Percentiles rank a stretch among this genome's conserved stretches.
These are phyloP conservation scores for Adelosebastes latens DNA, from an alignment of 2,797 vertebrate genomes.

Conservation along the genomic window DNA sequence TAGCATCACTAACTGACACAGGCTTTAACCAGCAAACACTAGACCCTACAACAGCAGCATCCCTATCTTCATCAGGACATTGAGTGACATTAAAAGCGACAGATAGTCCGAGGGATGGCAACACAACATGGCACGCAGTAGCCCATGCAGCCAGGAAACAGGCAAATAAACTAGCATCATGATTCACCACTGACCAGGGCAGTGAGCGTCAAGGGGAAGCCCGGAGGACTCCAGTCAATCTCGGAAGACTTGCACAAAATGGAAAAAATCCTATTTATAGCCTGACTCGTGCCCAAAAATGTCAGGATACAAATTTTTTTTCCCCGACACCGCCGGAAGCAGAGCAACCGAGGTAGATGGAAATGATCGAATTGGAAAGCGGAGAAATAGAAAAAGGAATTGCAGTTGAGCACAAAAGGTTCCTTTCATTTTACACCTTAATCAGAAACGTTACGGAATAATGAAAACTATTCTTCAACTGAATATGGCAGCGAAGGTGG, in stretches of 20 bases:
- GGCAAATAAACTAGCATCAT: conserved; percentile 35
- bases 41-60: conserved; percentile 15
- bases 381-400: conserved; percentile 1
- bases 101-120: conserved; percentile 6
- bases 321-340: conserved; percentile 25
- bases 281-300: conserved; percentile 49
- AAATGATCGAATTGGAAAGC: conserved; percentile 21
- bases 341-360: conserved; percentile 27
- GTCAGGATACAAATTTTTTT: conserved; percentile 55
- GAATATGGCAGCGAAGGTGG: background rate
- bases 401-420: background rate
- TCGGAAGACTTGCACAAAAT: conserved; percentile 59
- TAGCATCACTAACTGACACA: conserved; percentile 23
- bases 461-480: background rate
- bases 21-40: conserved; percentile 21
- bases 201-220: conserved; percentile 48
- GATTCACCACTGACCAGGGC: conserved; percentile 56
- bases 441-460: background rate
- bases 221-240: conserved; percentile 57
- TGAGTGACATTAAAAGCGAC: conserved; percentile 39
- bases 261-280: conserved; percentile 66
- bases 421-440: background rate
- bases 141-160: conserved; percentile 27
- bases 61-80: conserved; percentile 12
- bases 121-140: conserved; percentile 23